Conservation (phyloP, 2,113 vertebrate species). For the Microcebus ravelobensis region DNA sequence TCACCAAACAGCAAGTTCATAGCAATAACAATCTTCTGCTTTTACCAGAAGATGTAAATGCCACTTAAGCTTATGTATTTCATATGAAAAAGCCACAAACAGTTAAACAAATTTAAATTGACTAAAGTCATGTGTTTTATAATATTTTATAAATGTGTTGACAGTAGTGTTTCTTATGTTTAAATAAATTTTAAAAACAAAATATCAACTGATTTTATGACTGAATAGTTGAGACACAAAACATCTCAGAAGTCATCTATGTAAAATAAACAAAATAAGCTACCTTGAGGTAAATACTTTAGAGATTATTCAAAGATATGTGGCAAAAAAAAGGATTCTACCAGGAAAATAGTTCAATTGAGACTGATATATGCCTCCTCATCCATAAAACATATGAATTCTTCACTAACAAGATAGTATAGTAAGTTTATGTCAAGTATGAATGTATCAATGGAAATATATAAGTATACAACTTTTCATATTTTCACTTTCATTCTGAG, state of each 20-base stretch:
- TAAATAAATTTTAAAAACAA: neutral
- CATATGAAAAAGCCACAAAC: neutral
- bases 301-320: neutral
- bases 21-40: slow-evolving; percentile 71
- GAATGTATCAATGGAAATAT: neutral
- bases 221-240: neutral
- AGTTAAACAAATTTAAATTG: neutral
- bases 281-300: neutral
- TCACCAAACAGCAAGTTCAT: slow-evolving; percentile 82
- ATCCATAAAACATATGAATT: neutral
- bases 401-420: neutral
- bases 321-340: neutral
- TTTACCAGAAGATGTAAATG: slow-evolving; percentile 40
- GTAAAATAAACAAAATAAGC: neutral
- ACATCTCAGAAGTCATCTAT: neutral
- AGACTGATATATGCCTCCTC: neutral
- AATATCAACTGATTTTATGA: neutral
- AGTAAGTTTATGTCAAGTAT: neutral
- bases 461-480: neutral
- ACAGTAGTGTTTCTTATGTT: neutral
- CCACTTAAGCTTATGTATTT: slow-evolving; percentile 71
- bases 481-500: neutral
- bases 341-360: neutral
- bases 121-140: neutral
- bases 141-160: neutral